Conservation (phyloP, 2,113 vertebrate species). For the Balaeniceps rex region DNA sequence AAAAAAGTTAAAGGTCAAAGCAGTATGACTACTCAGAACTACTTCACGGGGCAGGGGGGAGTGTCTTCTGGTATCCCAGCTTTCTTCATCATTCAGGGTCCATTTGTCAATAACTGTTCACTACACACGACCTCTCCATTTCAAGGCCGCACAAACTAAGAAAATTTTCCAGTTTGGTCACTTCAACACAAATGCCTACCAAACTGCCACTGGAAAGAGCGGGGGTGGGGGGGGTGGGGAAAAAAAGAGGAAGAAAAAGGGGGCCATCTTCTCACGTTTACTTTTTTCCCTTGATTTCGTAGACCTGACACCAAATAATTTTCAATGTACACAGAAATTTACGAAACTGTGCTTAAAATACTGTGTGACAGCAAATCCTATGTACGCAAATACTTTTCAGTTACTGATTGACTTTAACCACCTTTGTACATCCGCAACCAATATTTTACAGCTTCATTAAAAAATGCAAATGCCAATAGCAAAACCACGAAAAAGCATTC, state of each 20-base stretch:
- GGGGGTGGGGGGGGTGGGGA: fast-evolving
- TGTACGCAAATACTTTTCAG: fast-evolving
- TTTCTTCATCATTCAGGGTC: not conserved
- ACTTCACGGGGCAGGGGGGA: too few species aligned
- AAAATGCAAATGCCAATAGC: not conserved
- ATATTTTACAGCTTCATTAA: not conserved
- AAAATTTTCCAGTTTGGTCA: not conserved
- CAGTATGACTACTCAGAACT: not conserved
- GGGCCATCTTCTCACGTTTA: fast-evolving
- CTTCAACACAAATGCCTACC: not conserved
- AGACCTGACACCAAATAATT: not conserved
- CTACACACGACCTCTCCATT: not conserved
- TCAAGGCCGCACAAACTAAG: not conserved
- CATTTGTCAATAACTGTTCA: too few species aligned
- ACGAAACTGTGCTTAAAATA: not conserved
- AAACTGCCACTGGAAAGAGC: fast-evolving
- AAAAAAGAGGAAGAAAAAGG: too few species aligned
- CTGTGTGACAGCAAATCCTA: not conserved
- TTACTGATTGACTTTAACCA: not conserved
- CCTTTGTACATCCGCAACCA: fast-evolving
- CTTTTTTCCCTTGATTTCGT: not conserved
- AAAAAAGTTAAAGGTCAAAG: not conserved
- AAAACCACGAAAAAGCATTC: not conserved
- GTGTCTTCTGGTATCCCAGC: too few species aligned
- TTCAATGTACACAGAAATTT: fast-evolving